phyloP scores from a whole-genome alignment of 2,797 vertebrate species.

The Bradypodion pumilum region DNA sequence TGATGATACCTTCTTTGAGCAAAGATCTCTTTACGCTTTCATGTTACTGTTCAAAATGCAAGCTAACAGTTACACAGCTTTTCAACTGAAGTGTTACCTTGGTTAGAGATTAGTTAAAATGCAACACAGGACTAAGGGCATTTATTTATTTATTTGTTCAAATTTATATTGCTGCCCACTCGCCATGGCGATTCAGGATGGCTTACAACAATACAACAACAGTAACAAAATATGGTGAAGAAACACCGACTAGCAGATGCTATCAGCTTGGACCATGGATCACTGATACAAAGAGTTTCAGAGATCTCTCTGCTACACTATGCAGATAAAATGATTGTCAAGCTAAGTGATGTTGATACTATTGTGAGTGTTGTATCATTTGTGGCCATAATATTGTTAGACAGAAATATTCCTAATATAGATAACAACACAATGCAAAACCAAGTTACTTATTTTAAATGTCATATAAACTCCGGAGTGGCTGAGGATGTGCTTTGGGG shows the following conservation, averaged over 20 bases:
- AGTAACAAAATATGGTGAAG: too few relatives aligned
- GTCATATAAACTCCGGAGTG: not conserved
- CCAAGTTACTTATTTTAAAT: not conserved
- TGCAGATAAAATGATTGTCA: not conserved
- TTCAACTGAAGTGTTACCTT: not conserved
- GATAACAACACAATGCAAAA: not conserved
- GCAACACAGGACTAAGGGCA: not conserved
- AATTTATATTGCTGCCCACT: too few relatives aligned
- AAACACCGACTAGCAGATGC: too few relatives aligned
- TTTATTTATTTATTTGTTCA: too few relatives aligned
- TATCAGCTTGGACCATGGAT: too few relatives aligned
- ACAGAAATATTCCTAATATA: slow-evolving; percentile 3
- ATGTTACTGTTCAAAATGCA: slow-evolving; percentile 17
- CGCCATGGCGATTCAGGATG: too few relatives aligned
- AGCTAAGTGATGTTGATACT: not conserved
- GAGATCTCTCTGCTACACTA: not conserved
- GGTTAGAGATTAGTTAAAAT: not conserved
- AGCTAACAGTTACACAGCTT: slow-evolving; percentile 2
- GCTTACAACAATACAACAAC: too few relatives aligned
- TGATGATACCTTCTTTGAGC: not conserved
- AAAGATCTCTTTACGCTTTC: not conserved
- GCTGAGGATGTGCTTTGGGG: too few relatives aligned
- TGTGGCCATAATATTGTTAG: not conserved
- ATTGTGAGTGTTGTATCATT: not conserved
- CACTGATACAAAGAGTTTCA: not conserved